Evolutionary conservation across 2,113 vertebrate species (phyloP).

Genomic region (Gavia stellata): DNA sequence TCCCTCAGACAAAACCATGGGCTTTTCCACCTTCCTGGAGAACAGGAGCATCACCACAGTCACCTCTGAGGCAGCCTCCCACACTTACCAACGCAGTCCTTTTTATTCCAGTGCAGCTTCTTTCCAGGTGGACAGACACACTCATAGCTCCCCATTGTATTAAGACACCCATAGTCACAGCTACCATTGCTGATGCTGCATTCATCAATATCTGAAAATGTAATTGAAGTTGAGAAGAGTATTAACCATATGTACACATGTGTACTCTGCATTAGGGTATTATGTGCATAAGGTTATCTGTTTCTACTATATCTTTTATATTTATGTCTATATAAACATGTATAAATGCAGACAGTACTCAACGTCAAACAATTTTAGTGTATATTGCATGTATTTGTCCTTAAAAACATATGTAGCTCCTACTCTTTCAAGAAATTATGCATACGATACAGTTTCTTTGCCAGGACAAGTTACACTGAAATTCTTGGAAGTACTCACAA

Average conservation of each 20-base stretch:
- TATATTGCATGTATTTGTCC: neutral
- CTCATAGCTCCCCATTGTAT: slow-evolving; percentile 87
- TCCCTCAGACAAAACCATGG: neutral
- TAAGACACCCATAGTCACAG: slow-evolving; percentile 85
- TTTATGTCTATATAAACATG: neutral
- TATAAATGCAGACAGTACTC: neutral
- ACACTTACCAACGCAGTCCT: slow-evolving; percentile 88
- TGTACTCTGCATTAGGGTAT: neutral
- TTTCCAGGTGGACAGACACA: slow-evolving; percentile 85
- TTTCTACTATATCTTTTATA: neutral
- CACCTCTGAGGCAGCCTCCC: neutral
- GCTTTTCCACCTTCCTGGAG: neutral
- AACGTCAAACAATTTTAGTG: neutral
- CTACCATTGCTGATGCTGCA: slow-evolving; percentile 89
- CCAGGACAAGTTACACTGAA: neutral
- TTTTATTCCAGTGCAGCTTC: slow-evolving; percentile 94
- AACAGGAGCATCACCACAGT: neutral
- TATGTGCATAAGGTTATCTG: neutral
- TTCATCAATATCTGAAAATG: slow-evolving; percentile 85
- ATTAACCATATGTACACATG: neutral
- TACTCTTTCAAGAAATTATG: neutral
- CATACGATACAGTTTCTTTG: neutral
- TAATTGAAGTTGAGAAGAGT: neutral
- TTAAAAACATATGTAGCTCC: neutral
- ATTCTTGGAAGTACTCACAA: neutral